Base-by-base conservation (phyloP, 2,797 vertebrate genomes). In the Gallirallus australis region DNA sequence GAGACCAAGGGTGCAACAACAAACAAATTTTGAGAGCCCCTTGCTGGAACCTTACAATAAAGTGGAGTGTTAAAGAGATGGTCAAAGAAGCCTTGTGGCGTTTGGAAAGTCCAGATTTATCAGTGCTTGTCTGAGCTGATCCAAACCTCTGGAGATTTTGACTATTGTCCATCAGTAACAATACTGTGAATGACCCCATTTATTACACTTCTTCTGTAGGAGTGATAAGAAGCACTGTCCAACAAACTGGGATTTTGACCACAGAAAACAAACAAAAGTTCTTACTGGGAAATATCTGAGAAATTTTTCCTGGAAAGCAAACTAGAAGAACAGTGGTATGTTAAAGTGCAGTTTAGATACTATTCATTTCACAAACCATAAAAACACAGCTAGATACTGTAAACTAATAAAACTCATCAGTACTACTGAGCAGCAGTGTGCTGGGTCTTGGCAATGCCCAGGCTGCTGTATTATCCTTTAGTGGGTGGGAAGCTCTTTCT, bases 211-310 rank as follows among this genome's bases (percentile, higher is more conserved):
- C 35, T 88, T 75, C 42, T 73, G 2, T 21, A 25, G 20, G 5
- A 39, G 15, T 33, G 88, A 35, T 72, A 50, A 82, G 73, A 72
- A 73, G 8, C 12, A 50, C 45, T 40, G 13, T 20, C 81, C 75
- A 80, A 50, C 39, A 73, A 70, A 48, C 35, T 48, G 69, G 59
- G 59, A 82, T 60, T 25, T 14, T 57, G 40, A 78, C 78, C 86
- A 64, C n/a, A 57, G 64, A 71, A 97, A 94, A 80, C 73, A 90
- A 92, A 89, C 33, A 70, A 25, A 86, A 64, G 5, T 81, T 77
- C 66, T 86, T 61, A 10, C 20, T 66, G 72, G 20, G 28, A 9
- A 89, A 42, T 39, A 77, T 31, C 81, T 57, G 45, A 94, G 48
- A 28, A 40, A 12, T 35, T n/a, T 37, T 24, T 31, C 39, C 75